These are phyloP conservation scores for Bactericera cockerelli DNA, from an alignment of 1,140 invertebrate genomes.

Conservation along the genomic window DNA sequence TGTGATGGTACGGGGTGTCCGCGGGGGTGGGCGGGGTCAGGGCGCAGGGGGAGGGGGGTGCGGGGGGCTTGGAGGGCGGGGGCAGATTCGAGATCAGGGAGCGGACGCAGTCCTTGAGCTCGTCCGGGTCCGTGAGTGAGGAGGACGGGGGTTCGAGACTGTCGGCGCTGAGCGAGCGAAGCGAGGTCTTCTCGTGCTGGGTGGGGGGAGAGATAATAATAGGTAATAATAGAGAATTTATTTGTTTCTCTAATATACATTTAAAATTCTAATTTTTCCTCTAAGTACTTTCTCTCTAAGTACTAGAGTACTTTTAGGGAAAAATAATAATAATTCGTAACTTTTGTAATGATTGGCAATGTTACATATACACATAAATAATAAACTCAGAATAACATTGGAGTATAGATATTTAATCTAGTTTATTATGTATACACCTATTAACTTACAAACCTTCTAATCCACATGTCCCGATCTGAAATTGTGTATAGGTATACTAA, in stretches of 20 bases:
- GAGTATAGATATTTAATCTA: no score
- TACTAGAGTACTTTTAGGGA: constrained; percentile 15
- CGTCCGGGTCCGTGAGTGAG: constrained; percentile 38
- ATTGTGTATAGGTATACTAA: no score
- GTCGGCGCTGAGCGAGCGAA: constrained; percentile 34
- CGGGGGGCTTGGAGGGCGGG: background rate
- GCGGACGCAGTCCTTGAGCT: constrained; percentile 46
- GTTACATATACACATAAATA: no score
- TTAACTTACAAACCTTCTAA: no score
- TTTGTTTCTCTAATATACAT: no score
- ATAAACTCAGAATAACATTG: no score
- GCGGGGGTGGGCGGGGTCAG: background rate
- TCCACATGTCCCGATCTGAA: no score
- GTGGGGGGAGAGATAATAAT: constrained; percentile 34
- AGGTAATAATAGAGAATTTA: no score
- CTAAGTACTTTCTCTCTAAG: constrained; percentile 19
- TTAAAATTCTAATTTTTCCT: no score
- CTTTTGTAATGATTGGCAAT: constrained; percentile 46
- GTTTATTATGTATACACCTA: no score
- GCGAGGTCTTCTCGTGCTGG: constrained; percentile 32
- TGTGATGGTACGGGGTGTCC: no score
- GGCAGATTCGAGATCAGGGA: constrained; percentile 49
- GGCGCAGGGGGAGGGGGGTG: background rate
- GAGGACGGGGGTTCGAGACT: no score
- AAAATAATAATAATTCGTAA: background rate